phyloP scores from a whole-genome alignment of 2,113 vertebrate species.

The Emydocephalus ijimae region DNA sequence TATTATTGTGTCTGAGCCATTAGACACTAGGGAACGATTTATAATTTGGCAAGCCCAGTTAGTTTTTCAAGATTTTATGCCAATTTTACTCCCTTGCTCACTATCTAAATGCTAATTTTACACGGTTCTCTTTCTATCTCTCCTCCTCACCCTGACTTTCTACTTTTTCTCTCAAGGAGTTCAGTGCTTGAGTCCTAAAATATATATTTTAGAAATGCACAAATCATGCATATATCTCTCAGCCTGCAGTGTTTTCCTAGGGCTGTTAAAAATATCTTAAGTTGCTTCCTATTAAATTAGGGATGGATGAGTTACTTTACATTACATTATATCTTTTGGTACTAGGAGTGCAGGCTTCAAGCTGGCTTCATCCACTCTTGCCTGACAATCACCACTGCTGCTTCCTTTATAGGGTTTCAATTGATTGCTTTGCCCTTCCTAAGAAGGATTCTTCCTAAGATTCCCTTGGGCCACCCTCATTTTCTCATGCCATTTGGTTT shows the following conservation, averaged over 20 bases:
- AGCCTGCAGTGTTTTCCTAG: conserved; percentile 43
- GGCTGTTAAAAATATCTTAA: conserved; percentile 44
- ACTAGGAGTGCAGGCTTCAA: conserved; percentile 5
- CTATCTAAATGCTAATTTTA: conserved; percentile 52
- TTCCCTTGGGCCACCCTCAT: conserved; percentile 12
- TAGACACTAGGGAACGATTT: conserved; percentile 54
- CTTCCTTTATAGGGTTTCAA: conserved; percentile 2
- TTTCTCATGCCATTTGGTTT: background rate
- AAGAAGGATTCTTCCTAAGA: conserved; percentile 10
- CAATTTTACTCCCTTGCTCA: conserved; percentile 21
- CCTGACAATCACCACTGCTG: background rate
- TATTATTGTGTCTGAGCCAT: conserved; percentile 43
- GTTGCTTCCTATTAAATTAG: conserved; percentile 37
- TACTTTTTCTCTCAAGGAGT: conserved; percentile 4
- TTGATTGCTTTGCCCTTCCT: conserved; percentile 9
- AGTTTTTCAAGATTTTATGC: conserved; percentile 51
- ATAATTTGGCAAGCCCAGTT: conserved; percentile 60
- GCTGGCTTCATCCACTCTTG: background rate
- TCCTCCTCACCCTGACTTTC: background rate
- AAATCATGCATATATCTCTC: conserved; percentile 31
- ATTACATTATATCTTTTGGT: conserved; percentile 47
- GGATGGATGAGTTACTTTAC: conserved; percentile 48
- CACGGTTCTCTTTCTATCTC: background rate
- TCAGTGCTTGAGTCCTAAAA: conserved; percentile 43
- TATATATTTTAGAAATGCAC: conserved; percentile 27